A percentile compares a stretch with the other conserved stretches of the same genome.
phyloP scores from a whole-genome alignment of 1,140 invertebrate species.

The Zophobas morio region DNA sequence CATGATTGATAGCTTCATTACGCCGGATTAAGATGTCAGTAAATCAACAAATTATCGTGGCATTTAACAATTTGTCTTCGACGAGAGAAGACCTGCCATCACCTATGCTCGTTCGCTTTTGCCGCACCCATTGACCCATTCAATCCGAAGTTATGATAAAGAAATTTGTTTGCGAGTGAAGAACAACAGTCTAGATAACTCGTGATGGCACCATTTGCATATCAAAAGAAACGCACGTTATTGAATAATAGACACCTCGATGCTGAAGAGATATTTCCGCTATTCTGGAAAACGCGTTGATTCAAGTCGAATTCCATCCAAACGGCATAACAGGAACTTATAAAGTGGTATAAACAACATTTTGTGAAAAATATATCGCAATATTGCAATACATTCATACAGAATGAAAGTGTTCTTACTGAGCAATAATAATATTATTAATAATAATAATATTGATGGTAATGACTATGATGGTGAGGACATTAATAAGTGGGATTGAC shows the following conservation, averaged over 20 bases:
- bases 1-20: conserved; percentile 37
- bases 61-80: conserved; percentile 29
- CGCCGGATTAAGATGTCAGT: conserved; percentile 34
- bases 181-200: not conserved
- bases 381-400: too few relatives aligned
- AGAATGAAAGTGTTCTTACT: too few relatives aligned
- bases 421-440: too few relatives aligned
- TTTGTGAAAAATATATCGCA: too few relatives aligned
- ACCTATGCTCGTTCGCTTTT: conserved; percentile 6
- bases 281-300: not conserved
- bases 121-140: conserved; percentile 5
- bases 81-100: conserved; percentile 6
- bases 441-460: too few relatives aligned
- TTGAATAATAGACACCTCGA: conserved; percentile 21
- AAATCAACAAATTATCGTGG: conserved; percentile 34
- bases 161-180: not conserved
- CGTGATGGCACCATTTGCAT: conserved; percentile 12
- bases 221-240: conserved; percentile 21
- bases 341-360: too few relatives aligned
- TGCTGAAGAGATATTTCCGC: conserved; percentile 2
- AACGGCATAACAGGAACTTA: too few relatives aligned
- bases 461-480: too few relatives aligned
- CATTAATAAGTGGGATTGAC: too few relatives aligned
- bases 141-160: not conserved
- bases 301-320: too few relatives aligned